phyloP scores from a whole-genome alignment of 2,888 invertebrate genomes.

The Thera obeliscata region DNA sequence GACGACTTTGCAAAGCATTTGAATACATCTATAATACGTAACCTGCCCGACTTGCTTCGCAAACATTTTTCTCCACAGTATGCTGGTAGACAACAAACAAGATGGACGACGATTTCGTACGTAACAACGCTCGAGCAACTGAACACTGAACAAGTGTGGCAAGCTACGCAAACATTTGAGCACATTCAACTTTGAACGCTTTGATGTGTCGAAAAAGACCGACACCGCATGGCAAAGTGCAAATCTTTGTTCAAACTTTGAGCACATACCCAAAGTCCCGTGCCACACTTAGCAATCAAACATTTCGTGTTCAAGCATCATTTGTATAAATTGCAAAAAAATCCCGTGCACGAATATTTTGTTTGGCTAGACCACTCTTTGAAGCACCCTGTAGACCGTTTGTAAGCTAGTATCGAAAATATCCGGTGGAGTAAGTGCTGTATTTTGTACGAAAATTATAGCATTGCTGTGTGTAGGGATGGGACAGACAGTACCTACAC shows the following conservation, averaged over 20 bases:
- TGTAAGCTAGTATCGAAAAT: conserved; percentile 73
- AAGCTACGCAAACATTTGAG: no score
- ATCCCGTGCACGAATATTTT: no score
- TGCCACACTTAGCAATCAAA: conserved; percentile 6
- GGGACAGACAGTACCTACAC: conserved; percentile 33
- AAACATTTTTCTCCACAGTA: no score
- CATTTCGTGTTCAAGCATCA: conserved; percentile 4
- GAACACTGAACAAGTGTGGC: no score
- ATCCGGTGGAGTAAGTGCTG: conserved; percentile 78
- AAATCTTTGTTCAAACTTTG: conserved; percentile 20
- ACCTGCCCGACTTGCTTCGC: no score
- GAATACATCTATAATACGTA: no score
- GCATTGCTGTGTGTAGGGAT: conserved; percentile 66
- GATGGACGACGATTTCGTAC: no score
- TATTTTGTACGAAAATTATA: conserved; percentile 81
- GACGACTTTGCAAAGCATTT: not conserved
- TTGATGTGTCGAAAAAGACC: conserved; percentile 12
- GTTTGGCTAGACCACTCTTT: not conserved
- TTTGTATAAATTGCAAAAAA: no score
- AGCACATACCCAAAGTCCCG: conserved; percentile 16
- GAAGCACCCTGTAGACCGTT: conserved; percentile 53
- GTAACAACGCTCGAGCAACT: no score
- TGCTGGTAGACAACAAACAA: no score
- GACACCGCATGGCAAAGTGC: conserved; percentile 20
- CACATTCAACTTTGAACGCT: conserved; percentile 8